Conservation (phyloP, 2,888 invertebrate genomes). For the Brachyptera risi region DNA sequence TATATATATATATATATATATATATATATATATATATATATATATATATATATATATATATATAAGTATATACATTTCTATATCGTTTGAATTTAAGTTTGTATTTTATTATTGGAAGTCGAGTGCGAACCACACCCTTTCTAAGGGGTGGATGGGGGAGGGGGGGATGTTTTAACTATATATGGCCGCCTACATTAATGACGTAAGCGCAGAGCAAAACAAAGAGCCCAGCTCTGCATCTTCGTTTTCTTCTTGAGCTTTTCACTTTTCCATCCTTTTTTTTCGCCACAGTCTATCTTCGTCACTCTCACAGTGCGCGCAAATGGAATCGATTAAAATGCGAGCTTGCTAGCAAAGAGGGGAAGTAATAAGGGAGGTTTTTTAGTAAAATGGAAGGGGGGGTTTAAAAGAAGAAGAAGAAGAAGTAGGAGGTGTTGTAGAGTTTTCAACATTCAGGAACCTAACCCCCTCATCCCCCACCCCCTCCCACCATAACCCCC, state of each 20-base stretch:
- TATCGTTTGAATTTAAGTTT: background rate
- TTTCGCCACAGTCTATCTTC: conserved; percentile 48
- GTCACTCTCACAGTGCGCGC: conserved; percentile 56
- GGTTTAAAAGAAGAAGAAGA: conserved; percentile 23
- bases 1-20: too few species aligned
- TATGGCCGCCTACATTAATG: conserved; percentile 44
- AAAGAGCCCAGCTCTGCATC: conserved; percentile 42
- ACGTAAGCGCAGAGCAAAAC: conserved; percentile 53
- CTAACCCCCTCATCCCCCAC: conserved; percentile 32
- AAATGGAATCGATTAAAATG: conserved; percentile 67
- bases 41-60: too few species aligned
- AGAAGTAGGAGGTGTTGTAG: conserved; percentile 30
- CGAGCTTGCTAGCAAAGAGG: conserved; percentile 42
- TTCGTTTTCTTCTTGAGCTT: conserved; percentile 29
- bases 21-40: too few species aligned
- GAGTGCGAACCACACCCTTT: conserved; percentile 18
- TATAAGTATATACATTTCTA: too few species aligned
- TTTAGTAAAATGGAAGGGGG: conserved; percentile 22
- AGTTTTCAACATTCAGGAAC: conserved; percentile 32
- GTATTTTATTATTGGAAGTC: conserved; percentile 5
- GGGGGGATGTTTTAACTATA: conserved; percentile 28
- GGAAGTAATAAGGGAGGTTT: conserved; percentile 33
- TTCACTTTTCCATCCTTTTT: conserved; percentile 45
- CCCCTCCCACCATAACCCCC: conserved; percentile 34
- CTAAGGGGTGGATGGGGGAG: background rate